Percentiles rank a stretch among this genome's conserved stretches.
Conservation (phyloP, 2,888 invertebrate genomes). For the Marasmarcha lunaedactyla region DNA sequence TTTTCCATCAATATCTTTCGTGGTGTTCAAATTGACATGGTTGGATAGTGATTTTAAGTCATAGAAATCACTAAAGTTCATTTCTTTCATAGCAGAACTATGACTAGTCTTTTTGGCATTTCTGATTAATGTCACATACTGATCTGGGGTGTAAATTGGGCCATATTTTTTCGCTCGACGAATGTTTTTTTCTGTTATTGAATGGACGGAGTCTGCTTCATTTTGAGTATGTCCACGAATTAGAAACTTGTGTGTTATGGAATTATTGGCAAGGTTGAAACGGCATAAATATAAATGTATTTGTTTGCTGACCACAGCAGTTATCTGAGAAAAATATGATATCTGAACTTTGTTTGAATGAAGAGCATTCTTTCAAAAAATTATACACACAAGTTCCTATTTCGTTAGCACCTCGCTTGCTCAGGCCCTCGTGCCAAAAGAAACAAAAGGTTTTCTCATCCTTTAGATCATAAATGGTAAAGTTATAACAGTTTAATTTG, state of each 20-base stretch:
- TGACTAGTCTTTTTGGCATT: constrained; percentile 16
- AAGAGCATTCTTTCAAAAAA: background rate
- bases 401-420: too few species aligned
- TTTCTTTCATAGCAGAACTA: constrained; percentile 12
- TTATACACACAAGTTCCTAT: constrained; percentile 14
- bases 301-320: too few species aligned
- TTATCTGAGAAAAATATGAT: constrained; percentile 9
- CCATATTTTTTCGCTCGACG: too few species aligned
- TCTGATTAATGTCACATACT: constrained; percentile 13
- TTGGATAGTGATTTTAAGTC: constrained; percentile 14
- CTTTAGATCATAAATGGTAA: too few species aligned
- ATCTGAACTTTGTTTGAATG: constrained; percentile 5
- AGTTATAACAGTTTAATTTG: too few species aligned
- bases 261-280: too few species aligned
- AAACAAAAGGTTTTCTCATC: too few species aligned
- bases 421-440: too few species aligned
- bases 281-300: too few species aligned
- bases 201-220: constrained; percentile 7
- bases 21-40: constrained; percentile 4
- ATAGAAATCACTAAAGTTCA: constrained; percentile 14
- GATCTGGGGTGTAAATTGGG: too few species aligned
- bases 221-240: too few species aligned
- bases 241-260: too few species aligned
- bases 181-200: constrained; percentile 3
- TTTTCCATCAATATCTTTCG: constrained; percentile 1